These are phyloP conservation scores for Troilus luridus DNA, from an alignment of 2,888 invertebrate genomes.

Conservation along the genomic window DNA sequence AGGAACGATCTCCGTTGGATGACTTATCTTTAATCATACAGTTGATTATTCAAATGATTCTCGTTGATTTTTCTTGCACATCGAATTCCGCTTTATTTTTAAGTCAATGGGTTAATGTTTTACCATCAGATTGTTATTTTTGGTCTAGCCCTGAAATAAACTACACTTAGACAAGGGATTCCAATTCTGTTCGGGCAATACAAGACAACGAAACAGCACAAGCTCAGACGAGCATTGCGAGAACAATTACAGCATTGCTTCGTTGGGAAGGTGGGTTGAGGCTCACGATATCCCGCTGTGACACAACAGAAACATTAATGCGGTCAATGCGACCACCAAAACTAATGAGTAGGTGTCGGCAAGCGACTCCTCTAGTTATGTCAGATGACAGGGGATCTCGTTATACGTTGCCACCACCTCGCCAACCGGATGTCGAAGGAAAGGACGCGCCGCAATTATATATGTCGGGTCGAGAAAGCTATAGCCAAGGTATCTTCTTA, in stretches of 20 bases:
- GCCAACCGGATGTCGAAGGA: not conserved
- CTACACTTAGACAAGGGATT: not conserved
- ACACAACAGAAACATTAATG: not conserved
- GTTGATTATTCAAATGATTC: too few species aligned
- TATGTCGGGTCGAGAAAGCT: not conserved
- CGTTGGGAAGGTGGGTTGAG: not conserved
- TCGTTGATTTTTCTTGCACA: too few species aligned
- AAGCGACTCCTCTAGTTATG: conserved; percentile 14
- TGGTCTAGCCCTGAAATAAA: not conserved
- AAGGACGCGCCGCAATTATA: not conserved
- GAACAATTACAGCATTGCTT: not conserved
- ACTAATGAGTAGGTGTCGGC: not conserved
- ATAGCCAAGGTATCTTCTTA: not conserved
- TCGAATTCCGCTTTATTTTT: too few species aligned
- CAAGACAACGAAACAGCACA: not conserved
- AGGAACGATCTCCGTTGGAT: too few species aligned
- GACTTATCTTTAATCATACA: too few species aligned
- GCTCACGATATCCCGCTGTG: not conserved
- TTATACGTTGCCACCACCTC: not conserved
- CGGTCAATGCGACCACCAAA: not conserved
- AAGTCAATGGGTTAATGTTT: too few species aligned
- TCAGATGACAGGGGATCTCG: not conserved
- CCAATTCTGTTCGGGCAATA: not conserved
- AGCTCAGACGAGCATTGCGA: not conserved
- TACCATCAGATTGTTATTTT: too few species aligned